Percentiles rank a stretch among this genome's conserved stretches.
These are phyloP conservation scores for Helostoma temminkii DNA, from an alignment of 2,797 vertebrate genomes.

Conservation along the genomic window DNA sequence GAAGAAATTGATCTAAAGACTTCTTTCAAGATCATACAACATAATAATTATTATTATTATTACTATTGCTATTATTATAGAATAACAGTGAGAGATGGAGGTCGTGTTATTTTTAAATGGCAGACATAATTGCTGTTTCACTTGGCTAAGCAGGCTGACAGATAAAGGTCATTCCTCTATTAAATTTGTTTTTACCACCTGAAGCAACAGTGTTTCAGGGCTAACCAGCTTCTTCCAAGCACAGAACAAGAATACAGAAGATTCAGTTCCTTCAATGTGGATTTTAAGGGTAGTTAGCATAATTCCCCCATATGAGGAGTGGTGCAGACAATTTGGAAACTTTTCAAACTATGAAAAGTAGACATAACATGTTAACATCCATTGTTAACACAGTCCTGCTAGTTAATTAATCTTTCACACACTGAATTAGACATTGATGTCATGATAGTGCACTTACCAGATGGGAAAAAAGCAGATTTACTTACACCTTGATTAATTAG, in stretches of 20 bases:
- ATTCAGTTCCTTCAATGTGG: neutral
- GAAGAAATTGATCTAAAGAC: conserved; percentile 13
- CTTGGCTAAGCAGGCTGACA: conserved; percentile 27
- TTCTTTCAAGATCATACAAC: neutral
- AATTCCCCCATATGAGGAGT: too few species aligned
- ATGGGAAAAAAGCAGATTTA: too few species aligned
- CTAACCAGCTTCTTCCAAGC: conserved; percentile 6
- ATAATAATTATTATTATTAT: too few species aligned
- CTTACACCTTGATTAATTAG: too few species aligned
- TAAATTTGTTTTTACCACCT: conserved; percentile 24
- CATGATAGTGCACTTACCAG: too few species aligned
- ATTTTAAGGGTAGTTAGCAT: neutral
- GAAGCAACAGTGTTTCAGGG: conserved; percentile 21
- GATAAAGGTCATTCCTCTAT: conserved; percentile 33
- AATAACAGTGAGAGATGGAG: conserved; percentile 6
- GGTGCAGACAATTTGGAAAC: neutral
- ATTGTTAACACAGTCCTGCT: too few species aligned
- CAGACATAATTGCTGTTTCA: conserved; percentile 35
- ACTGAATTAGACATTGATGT: too few species aligned
- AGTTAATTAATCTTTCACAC: too few species aligned
- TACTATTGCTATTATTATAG: too few species aligned
- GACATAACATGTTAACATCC: too few species aligned
- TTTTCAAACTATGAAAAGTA: too few species aligned
- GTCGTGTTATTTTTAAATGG: conserved; percentile 17
- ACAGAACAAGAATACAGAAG: neutral